Conservation (phyloP, 2,888 invertebrate genomes). For the Yponomeuta sedellus region DNA sequence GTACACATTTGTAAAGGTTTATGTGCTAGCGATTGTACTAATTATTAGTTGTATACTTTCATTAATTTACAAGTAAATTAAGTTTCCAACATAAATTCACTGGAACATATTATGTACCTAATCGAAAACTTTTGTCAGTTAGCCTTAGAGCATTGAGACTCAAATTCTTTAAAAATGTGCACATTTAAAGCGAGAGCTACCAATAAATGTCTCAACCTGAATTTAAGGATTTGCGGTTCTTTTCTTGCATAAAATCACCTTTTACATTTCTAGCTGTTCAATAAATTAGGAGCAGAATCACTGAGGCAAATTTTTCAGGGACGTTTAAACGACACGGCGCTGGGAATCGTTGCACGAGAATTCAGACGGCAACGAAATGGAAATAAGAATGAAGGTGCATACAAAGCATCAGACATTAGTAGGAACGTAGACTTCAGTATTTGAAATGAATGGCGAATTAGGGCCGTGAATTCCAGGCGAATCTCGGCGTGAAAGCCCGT, state of each 20-base stretch:
- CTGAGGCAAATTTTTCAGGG: conserved; percentile 12
- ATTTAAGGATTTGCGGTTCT: neutral
- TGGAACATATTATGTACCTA: too few species aligned
- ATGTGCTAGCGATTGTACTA: too few species aligned
- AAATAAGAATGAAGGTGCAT: conserved; percentile 8
- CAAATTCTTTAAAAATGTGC: too few species aligned
- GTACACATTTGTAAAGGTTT: too few species aligned
- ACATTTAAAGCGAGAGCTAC: neutral
- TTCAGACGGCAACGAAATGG: conserved; percentile 1
- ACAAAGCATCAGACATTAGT: conserved; percentile 10
- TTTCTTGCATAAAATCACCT: conserved; percentile 3
- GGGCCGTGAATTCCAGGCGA: neutral
- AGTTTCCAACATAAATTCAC: too few species aligned
- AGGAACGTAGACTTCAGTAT: conserved; percentile 6
- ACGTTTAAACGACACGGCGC: conserved; percentile 5
- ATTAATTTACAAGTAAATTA: too few species aligned
- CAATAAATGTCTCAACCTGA: neutral
- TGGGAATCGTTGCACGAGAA: conserved; percentile 7
- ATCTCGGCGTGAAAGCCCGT: neutral
- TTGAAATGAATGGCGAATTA: neutral
- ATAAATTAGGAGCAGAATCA: conserved; percentile 11
- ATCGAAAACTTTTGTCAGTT: too few species aligned
- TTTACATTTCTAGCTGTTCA: conserved; percentile 4
- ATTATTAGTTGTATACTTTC: too few species aligned
- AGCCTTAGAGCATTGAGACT: too few species aligned